Base-by-base conservation (phyloP, 2,888 invertebrate genomes). In the Sarcophaga variegata region DNA sequence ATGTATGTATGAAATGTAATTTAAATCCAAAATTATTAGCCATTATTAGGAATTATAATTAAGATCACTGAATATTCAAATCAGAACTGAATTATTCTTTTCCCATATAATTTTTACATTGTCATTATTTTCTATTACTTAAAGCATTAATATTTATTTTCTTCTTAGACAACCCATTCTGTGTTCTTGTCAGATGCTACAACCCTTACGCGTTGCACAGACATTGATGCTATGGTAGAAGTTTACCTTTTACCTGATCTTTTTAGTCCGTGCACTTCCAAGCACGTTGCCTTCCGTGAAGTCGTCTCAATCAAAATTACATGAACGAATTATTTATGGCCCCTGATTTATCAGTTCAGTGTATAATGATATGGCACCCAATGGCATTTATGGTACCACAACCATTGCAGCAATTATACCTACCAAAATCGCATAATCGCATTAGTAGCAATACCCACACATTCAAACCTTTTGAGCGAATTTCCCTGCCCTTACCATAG, bases 201-300 rank as follows among this genome's bases (percentile, higher is more conserved):
- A 27, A 90, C 94, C 49, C 92, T 95, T 67, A 94, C 94, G n/a
- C 91, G 93, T 0, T 92, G 93, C 88, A 93, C 93, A 54, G 93
- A 92, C 75, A 92, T 93, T 59, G 93, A 94, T 75, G 93, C 17
- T 94, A 94, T 84, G 95, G 95, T 67, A 94, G 95, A 17, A 95
- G 96, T 27, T 95, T 97, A 91, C 97, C 97, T 25, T 97, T 97
- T 0, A 97, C 11, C 94, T 97, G 86, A 96, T 97, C 1, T 97
- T 97, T 92, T 96, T 96, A 4, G 95, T 96, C 0, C 95, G 96
- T 89, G 95, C 95, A 72, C 96, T 96, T 91, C 96, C 96, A 90
- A 22, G 22, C 22, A 92, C 91, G 10, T 95, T 96, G 79, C 96
- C 96, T 22, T 97, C 97, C 11, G 96, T 97, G 83, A 97, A 97